Evolutionary conservation across 2,113 vertebrate genomes (phyloP).

Genomic region (Butastur rufipennis): DNA sequence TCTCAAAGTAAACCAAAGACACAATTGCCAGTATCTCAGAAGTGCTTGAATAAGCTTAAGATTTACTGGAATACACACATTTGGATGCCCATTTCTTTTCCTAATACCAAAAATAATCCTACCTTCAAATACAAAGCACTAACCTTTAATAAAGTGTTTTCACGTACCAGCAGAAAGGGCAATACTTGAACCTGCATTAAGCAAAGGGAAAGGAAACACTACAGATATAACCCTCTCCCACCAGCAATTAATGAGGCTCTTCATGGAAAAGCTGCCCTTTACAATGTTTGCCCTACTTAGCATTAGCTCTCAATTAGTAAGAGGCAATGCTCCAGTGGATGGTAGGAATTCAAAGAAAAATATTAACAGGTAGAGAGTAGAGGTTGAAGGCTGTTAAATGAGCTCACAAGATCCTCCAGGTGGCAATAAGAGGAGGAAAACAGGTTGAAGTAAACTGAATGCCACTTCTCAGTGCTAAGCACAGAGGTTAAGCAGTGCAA

Average conservation of each 20-base stretch:
- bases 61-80: neutral
- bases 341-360: conserved; percentile 37
- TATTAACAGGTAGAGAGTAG: conserved; percentile 36
- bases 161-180: neutral
- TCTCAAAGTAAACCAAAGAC: neutral
- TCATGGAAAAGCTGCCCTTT: conserved; percentile 31
- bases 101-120: neutral
- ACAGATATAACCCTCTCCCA: neutral
- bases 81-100: neutral
- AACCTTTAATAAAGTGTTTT: neutral
- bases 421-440: neutral
- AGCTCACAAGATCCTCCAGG: neutral
- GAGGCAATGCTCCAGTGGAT: conserved; percentile 40
- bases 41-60: neutral
- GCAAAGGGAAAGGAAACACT: neutral
- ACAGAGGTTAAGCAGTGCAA: neutral
- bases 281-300: conserved; percentile 49
- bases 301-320: conserved; percentile 19
- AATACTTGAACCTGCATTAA: neutral
- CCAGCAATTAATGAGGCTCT: conserved; percentile 26
- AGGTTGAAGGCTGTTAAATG: neutral
- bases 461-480: neutral
- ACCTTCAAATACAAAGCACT: neutral
- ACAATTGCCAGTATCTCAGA: neutral
- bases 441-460: neutral